These are phyloP conservation scores for Phoxinus dragarum DNA, from an alignment of 2,797 vertebrate genomes.

Conservation along the genomic window DNA sequence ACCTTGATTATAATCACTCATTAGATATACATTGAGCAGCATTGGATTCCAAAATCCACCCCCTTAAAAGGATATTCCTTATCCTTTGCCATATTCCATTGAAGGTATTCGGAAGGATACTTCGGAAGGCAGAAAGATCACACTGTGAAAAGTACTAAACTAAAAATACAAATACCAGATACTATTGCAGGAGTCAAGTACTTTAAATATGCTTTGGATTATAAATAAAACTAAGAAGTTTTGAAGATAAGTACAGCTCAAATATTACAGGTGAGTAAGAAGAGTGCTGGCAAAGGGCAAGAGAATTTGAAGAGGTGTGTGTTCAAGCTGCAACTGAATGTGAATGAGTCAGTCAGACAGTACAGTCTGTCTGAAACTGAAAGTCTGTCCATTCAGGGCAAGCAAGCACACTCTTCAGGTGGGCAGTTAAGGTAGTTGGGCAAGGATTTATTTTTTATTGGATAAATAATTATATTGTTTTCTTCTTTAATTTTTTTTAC, in stretches of 20 bases:
- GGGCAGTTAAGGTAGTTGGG: background rate
- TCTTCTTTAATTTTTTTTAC: background rate
- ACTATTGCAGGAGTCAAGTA: background rate
- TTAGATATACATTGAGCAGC: too few species aligned
- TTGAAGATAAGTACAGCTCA: background rate
- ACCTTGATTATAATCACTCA: too few species aligned
- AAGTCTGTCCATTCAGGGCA: background rate
- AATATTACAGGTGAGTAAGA: background rate
- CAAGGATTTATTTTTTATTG: background rate
- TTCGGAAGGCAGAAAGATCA: background rate
- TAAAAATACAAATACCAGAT: background rate
- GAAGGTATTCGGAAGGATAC: too few species aligned
- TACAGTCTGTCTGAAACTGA: background rate
- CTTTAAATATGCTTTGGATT: background rate
- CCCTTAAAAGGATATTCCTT: too few species aligned
- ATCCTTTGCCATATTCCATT: too few species aligned
- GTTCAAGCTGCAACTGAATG: background rate
- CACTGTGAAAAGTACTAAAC: background rate
- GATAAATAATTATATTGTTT: background rate
- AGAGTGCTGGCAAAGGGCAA: background rate
- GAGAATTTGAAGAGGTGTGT: background rate
- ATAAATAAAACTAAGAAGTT: background rate
- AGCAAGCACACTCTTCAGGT: background rate
- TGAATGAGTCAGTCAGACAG: conserved; percentile 1
- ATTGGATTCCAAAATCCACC: too few species aligned